Evolutionary conservation across 2,888 invertebrate species (phyloP).

Genomic region (Coelopa pilipes): DNA sequence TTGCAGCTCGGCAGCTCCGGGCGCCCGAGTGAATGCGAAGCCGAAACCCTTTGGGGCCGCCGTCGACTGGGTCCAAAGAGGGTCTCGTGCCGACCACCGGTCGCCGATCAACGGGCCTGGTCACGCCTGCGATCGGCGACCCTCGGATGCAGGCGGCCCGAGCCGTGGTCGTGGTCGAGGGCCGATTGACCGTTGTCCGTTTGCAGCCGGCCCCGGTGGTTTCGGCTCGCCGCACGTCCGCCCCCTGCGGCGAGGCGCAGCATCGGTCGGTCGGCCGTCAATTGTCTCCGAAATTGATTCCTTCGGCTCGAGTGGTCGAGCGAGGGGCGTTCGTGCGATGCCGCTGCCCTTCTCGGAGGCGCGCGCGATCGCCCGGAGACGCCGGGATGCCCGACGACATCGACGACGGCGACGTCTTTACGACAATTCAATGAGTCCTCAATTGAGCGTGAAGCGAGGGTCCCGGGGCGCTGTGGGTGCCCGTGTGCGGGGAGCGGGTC

Average conservation of each 20-base stretch:
- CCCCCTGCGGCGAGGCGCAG: conserved; percentile 18
- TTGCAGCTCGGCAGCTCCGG: background rate
- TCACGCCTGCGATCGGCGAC: no score
- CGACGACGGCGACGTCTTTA: no score
- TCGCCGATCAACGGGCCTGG: no score
- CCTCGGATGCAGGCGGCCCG: no score
- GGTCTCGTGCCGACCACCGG: no score
- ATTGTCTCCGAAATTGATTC: conserved; percentile 32
- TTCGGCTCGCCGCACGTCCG: background rate
- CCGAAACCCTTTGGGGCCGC: no score
- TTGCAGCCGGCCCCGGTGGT: conserved; percentile 3
- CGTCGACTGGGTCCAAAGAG: no score
- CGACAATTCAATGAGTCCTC: conserved; percentile 1
- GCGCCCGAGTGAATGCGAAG: no score
- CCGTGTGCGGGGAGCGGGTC: no score
- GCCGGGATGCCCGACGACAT: no score
- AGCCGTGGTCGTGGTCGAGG: background rate
- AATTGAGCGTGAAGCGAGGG: background rate
- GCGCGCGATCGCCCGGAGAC: background rate
- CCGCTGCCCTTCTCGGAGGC: background rate
- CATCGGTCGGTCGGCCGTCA: conserved; percentile 33
- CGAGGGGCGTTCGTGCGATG: background rate
- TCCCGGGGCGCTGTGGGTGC: background rate
- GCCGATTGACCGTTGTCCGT: no score
- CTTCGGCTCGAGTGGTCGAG: conserved; percentile 18